A percentile compares a stretch with the other conserved stretches of the same genome.
These are phyloP conservation scores for Halcyon smyrnensis DNA, from an alignment of 2,797 vertebrate species.

Conservation along the genomic window DNA sequence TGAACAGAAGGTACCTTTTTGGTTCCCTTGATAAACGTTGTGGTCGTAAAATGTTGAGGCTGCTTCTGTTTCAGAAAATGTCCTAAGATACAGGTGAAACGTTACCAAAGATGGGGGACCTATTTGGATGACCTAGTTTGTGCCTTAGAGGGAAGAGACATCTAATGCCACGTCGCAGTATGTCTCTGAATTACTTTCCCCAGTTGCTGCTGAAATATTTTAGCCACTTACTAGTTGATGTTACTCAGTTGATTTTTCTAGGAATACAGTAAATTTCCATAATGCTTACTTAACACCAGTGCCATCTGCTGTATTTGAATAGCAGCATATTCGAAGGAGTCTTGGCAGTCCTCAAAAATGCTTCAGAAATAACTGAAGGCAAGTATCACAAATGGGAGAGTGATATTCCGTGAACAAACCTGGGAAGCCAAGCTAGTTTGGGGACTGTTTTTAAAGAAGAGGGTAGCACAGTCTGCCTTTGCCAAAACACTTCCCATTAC, in stretches of 20 bases:
- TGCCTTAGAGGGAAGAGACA: not conserved
- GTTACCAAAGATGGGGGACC: not conserved
- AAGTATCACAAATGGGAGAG: conserved; percentile 10
- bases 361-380: conserved; percentile 8
- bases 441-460: not conserved
- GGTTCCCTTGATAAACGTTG: not conserved
- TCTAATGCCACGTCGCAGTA: not conserved
- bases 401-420: not conserved
- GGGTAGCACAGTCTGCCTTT: not conserved
- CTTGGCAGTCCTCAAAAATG: conserved; percentile 13
- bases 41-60: not conserved
- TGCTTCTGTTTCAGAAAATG: not conserved
- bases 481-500: not conserved
- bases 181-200: not conserved
- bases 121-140: not conserved
- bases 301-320: conserved; percentile 74
- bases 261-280: conserved; percentile 60
- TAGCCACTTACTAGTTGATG: conserved; percentile 53
- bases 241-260: conserved; percentile 65
- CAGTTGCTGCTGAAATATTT: not conserved
- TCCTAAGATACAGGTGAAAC: not conserved
- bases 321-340: conserved; percentile 20
- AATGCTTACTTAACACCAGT: conserved; percentile 51
- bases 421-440: not conserved
- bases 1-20: conserved; percentile 11